These are phyloP conservation scores for Smithornis capensis DNA, from an alignment of 2,113 vertebrate species.

Conservation along the genomic window DNA sequence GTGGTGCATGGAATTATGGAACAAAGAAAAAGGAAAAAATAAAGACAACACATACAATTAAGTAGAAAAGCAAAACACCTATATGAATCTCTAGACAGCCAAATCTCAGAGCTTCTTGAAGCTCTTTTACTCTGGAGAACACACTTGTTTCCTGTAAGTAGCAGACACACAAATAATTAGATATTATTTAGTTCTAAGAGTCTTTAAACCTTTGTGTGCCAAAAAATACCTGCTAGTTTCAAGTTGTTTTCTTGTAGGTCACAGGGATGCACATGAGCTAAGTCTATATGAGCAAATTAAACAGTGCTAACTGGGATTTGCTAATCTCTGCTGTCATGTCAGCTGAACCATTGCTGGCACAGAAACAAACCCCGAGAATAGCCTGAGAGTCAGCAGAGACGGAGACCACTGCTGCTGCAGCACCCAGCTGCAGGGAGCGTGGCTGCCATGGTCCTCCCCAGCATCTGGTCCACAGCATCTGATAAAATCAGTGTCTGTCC, in stretches of 20 bases:
- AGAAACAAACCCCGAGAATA: neutral
- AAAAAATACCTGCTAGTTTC: neutral
- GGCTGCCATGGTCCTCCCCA: fast-evolving
- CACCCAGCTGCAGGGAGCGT: neutral
- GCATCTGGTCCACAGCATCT: neutral
- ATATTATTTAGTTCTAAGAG: neutral
- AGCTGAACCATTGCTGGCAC: neutral
- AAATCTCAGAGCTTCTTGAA: neutral
- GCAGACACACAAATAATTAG: neutral
- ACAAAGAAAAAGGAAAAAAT: neutral
- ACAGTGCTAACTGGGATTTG: neutral
- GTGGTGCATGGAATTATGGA: neutral
- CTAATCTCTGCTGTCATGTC: neutral
- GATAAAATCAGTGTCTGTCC: neutral
- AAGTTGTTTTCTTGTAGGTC: neutral
- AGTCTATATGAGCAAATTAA: neutral
- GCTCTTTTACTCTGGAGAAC: neutral
- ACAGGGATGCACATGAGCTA: neutral
- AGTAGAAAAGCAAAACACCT: neutral
- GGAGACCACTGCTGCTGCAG: neutral
- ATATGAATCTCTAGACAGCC: neutral
- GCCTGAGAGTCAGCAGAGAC: neutral
- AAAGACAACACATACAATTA: neutral
- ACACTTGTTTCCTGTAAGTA: neutral
- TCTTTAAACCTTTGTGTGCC: neutral